Evolutionary conservation across 2,888 invertebrate species (phyloP).

Genomic region (Myopa tessellatipennis): DNA sequence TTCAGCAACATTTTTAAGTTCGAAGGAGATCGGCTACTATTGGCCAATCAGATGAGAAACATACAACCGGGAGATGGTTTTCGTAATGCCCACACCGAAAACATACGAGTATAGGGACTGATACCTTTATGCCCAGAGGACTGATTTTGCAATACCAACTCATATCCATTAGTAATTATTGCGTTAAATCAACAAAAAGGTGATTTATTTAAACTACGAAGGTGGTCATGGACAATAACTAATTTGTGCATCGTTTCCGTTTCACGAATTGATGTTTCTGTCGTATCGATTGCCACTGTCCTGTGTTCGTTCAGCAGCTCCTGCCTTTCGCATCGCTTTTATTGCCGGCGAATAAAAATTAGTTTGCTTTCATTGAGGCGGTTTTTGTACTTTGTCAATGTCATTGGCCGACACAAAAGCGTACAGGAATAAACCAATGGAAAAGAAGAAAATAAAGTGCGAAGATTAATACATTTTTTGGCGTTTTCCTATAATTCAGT

Average conservation of each 20-base stretch:
- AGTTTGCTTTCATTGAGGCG: conserved; percentile 52
- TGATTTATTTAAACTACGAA: neutral
- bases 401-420: conserved; percentile 39
- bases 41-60: too few species aligned
- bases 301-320: conserved; percentile 63
- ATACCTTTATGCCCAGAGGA: too few species aligned
- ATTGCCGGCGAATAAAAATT: conserved; percentile 41
- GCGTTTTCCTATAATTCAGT: conserved; percentile 33
- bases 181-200: too few species aligned
- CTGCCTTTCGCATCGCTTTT: conserved; percentile 39
- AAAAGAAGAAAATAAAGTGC: conserved; percentile 47
- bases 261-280: conserved; percentile 60
- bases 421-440: conserved; percentile 21
- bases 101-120: too few species aligned
- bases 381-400: conserved; percentile 63
- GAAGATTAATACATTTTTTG: conserved; percentile 50
- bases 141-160: too few species aligned
- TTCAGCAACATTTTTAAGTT: too few species aligned
- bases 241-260: conserved; percentile 58
- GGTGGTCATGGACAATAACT: conserved; percentile 45
- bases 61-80: too few species aligned
- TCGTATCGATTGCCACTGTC: conserved; percentile 63
- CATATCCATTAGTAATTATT: too few species aligned
- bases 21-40: too few species aligned
- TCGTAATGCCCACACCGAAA: too few species aligned